Conservation (phyloP, 2,797 vertebrate species). For the Acanthurus tractus region DNA sequence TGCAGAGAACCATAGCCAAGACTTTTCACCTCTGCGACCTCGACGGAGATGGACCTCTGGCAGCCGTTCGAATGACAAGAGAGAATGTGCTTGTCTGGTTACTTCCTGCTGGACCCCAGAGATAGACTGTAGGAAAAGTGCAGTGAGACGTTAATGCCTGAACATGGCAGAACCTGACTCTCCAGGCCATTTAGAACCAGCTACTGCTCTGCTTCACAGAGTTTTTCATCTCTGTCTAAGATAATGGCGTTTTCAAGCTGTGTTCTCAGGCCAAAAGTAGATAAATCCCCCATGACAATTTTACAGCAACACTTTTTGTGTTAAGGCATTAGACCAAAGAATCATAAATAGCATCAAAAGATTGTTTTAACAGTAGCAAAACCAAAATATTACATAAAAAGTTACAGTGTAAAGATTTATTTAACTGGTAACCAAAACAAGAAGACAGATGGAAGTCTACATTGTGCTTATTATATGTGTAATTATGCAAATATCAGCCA, state of each 20-base stretch:
- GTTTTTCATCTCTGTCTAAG: slow-evolving; percentile 64
- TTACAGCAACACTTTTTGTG: slow-evolving; percentile 65
- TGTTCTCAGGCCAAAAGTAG: slow-evolving; percentile 70
- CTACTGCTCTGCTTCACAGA: slow-evolving; percentile 70
- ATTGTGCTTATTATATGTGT: slow-evolving; percentile 39
- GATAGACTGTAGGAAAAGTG: slow-evolving; percentile 89
- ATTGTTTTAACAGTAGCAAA: slow-evolving; percentile 40
- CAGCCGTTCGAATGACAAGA: slow-evolving; percentile 95
- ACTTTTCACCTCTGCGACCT: slow-evolving; percentile 88
- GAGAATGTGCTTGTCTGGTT: slow-evolving; percentile 93
- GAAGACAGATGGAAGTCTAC: slow-evolving; percentile 26
- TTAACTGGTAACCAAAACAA: slow-evolving; percentile 38
- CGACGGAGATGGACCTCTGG: slow-evolving; percentile 93
- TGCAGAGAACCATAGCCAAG: slow-evolving; percentile 98
- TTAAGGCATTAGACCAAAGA: slow-evolving; percentile 50
- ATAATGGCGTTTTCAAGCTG: slow-evolving; percentile 77
- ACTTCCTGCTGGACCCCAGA: slow-evolving; percentile 98
- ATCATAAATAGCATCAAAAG: slow-evolving; percentile 61
- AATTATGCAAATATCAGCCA: slow-evolving; percentile 71
- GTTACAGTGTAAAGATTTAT: slow-evolving; percentile 46
- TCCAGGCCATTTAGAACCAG: slow-evolving; percentile 74
- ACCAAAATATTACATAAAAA: slow-evolving; percentile 45
- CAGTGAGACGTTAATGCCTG: slow-evolving; percentile 81
- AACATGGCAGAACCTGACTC: slow-evolving; percentile 79
- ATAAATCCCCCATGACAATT: slow-evolving; percentile 68